Evolutionary conservation across 2,888 invertebrate genomes (phyloP), one percentile per base, ranked within the genome.

Genomic region (Agrochola litura): DNA sequence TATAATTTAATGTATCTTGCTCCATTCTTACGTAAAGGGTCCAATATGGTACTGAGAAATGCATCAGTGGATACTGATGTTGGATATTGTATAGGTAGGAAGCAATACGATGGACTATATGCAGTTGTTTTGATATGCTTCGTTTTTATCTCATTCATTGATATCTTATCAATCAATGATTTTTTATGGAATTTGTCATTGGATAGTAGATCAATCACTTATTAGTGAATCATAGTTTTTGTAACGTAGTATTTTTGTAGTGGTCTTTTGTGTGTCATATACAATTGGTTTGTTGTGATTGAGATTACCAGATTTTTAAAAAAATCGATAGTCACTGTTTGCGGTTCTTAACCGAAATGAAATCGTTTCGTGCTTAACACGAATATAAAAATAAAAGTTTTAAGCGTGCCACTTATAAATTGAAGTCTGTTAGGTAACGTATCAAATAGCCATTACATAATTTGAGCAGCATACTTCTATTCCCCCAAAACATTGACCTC

Each of bases 401-500:
- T 8, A 52, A 70, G 30, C 16, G 64, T 73, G 46, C 41, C 37
- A 46, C 37, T 56, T 52, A 49, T n/a, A 73, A 49, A 71, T 72
- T 60, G 25, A 67, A 77, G 68, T 52, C 6, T 37, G 68, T 77
- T 86, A 86, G 60, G 16, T 83, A 83, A 79, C 63, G 30, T 63
- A 69, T 54, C 68, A 70, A 85, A 82, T n/a, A 65, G 9, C 41
- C 22, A 73, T 84, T 84, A 79, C 60, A 83, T 84, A 73, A 84
- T 72, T 85, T 73, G 66, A 67, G 61, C 67, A 84, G 78, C 85
- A 84, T 83, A 79, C 77, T 85, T 77, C 76, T 76, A 73, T 88
- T 84, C 77, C 82, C 81, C 71, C 79, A 80, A 85, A 86, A 89
- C 88, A 84, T 87, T 88, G 88, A 88, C 86, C 88, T 84, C 72